Evolutionary conservation across 2,888 invertebrate genomes (phyloP).

Genomic region (Teleogryllus oceanicus): DNA sequence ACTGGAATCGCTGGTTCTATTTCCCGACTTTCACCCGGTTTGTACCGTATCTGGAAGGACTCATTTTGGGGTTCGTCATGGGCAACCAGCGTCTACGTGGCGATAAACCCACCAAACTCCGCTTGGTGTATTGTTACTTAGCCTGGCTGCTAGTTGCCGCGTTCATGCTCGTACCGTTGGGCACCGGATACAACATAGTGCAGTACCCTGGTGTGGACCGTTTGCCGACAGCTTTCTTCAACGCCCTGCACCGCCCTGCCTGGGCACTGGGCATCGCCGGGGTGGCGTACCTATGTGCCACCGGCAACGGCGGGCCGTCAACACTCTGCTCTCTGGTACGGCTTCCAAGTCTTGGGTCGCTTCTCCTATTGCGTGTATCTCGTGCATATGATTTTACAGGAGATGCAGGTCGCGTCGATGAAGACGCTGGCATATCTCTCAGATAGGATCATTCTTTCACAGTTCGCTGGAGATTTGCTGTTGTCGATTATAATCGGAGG

Average conservation of each 20-base stretch:
- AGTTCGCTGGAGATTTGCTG: not conserved
- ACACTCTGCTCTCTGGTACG: not conserved
- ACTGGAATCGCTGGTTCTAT: not conserved
- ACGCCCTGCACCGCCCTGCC: not conserved
- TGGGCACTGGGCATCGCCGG: not conserved
- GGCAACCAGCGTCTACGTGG: not conserved
- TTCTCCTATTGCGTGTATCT: not conserved
- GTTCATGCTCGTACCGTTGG: not conserved
- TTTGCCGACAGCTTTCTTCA: not conserved
- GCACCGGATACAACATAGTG: not conserved
- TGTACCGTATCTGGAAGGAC: not conserved
- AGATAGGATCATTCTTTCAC: not conserved
- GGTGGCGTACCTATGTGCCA: not conserved
- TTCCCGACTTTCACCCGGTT: not conserved
- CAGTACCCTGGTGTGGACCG: not conserved
- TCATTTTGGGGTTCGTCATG: not conserved
- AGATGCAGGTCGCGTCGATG: not conserved
- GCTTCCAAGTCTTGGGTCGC: not conserved
- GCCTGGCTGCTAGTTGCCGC: not conserved
- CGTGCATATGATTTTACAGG: not conserved
- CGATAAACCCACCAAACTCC: not conserved
- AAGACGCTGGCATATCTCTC: not conserved
- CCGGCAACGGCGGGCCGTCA: not conserved
- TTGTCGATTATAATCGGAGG: not conserved
- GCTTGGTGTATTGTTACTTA: not conserved